Percentiles rank a stretch among this genome's conserved stretches.
Evolutionary conservation across 2,797 vertebrate genomes (phyloP).

Genomic region (Melanogrammus aeglefinus): DNA sequence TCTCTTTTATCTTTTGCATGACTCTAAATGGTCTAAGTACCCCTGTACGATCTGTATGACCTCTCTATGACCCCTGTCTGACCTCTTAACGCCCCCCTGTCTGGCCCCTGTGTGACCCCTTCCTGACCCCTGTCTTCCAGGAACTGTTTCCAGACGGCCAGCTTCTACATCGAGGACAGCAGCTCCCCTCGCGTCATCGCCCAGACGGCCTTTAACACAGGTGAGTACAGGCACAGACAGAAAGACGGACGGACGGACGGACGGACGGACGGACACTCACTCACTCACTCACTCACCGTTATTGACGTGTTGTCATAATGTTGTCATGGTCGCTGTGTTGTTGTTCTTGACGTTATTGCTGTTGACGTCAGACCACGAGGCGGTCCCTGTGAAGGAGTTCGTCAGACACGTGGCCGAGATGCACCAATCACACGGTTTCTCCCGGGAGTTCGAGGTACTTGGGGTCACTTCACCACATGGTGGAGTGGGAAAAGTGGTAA

Average conservation of each 20-base stretch:
- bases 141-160: neutral
- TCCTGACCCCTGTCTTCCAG: neutral
- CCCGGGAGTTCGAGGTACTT: conserved; percentile 91
- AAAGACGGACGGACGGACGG: no score
- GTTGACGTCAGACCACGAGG: conserved; percentile 71
- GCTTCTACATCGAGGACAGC: conserved; percentile 1
- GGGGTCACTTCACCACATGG: no score
- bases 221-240: neutral
- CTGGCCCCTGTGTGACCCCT: neutral
- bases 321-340: neutral
- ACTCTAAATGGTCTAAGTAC: no score
- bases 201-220: neutral
- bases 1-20: no score
- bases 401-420: conserved; percentile 89
- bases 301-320: no score
- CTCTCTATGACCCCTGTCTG: neutral
- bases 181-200: neutral
- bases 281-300: no score
- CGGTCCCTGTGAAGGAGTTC: conserved; percentile 86
- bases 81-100: neutral
- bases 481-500: no score
- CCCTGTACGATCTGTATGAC: no score
- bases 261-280: neutral
- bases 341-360: conserved; percentile 8
- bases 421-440: conserved; percentile 85